These are phyloP conservation scores for Phalacrocorax aristotelis DNA, from an alignment of 2,113 vertebrate species.

Conservation along the genomic window DNA sequence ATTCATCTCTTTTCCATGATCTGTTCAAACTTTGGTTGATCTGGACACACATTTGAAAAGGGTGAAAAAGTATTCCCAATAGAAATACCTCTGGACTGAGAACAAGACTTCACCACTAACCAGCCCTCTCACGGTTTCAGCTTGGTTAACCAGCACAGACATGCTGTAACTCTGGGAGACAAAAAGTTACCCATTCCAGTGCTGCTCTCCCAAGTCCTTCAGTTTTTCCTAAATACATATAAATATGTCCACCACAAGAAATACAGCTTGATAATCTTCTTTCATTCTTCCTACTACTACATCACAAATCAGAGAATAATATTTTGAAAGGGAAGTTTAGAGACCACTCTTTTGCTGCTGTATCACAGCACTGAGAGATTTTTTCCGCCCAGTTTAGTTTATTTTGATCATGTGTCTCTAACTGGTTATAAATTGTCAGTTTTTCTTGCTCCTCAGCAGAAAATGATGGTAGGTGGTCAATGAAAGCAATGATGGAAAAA, in stretches of 20 bases:
- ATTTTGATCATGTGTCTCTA: not conserved
- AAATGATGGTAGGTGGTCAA: conserved; percentile 6
- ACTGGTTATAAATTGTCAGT: not conserved
- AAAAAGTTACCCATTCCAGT: not conserved
- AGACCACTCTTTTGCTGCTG: not conserved
- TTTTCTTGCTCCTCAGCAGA: not conserved
- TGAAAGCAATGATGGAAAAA: conserved; percentile 13
- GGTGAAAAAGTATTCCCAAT: not conserved
- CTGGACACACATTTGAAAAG: not conserved
- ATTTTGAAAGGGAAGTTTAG: not conserved
- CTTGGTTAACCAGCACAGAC: not conserved
- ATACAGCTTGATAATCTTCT: not conserved
- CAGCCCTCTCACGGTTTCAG: not conserved
- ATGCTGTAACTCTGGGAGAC: not conserved
- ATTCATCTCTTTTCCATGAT: not conserved
- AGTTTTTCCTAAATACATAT: not conserved
- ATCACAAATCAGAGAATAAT: not conserved
- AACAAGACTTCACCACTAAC: not conserved
- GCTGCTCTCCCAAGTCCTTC: not conserved
- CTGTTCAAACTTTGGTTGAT: not conserved
- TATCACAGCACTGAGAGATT: not conserved
- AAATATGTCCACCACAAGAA: not conserved
- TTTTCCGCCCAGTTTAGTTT: fast-evolving
- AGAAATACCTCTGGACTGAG: not conserved
- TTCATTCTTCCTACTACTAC: not conserved